phyloP scores from a whole-genome alignment of 2,797 vertebrate genomes.

The Arctocebus calabarensis region DNA sequence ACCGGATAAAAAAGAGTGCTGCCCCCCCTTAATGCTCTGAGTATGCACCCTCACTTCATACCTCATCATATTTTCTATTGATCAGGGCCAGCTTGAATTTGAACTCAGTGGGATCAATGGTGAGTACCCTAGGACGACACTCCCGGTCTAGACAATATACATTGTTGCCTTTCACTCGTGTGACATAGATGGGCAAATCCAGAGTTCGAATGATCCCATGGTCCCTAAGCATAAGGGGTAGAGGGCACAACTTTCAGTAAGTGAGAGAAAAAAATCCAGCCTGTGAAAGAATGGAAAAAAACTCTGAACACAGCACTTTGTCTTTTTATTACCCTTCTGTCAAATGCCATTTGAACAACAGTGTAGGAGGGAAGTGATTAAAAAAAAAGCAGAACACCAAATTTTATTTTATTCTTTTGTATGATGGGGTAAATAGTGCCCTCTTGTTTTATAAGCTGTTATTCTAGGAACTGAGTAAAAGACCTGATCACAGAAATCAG shows the following conservation, averaged over 20 bases:
- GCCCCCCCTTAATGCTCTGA: background rate
- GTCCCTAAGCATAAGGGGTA: constrained; percentile 88
- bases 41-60: constrained; percentile 74
- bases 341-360: background rate
- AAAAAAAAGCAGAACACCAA: background rate
- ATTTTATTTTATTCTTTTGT: constrained; percentile 34
- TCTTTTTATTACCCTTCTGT: constrained; percentile 2
- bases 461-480: background rate
- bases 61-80: constrained; percentile 98
- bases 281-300: background rate
- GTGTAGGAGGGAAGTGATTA: background rate
- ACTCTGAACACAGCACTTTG: background rate
- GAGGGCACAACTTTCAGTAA: constrained; percentile 6
- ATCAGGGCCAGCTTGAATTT: constrained; percentile 97
- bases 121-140: constrained; percentile 96
- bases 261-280: background rate
- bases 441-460: constrained; percentile 22
- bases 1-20: background rate
- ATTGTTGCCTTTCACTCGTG: constrained; percentile 96
- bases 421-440: background rate
- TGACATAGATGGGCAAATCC: constrained; percentile 98
- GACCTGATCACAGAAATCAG: background rate
- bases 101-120: constrained; percentile 98
- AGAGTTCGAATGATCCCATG: constrained; percentile 98
- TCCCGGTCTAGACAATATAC: constrained; percentile 98